Base-by-base conservation (phyloP, 2,113 vertebrate species). In the Cranoglanis bouderius region DNA sequence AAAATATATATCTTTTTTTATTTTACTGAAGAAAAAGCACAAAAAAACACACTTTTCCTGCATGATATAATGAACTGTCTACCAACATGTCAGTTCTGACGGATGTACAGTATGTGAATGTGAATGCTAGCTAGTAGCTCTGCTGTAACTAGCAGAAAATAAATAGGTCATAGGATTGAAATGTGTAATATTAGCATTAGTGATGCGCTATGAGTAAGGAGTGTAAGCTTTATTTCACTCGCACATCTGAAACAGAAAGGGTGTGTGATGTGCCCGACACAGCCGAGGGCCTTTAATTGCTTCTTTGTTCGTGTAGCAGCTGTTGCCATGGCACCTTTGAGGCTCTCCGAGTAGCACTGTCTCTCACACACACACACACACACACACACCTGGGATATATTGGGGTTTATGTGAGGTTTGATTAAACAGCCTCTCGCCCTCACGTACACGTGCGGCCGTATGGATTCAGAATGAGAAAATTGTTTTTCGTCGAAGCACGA, bases 231-330 rank as follows among this genome's bases (percentile, higher is more conserved):
- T 51, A 43, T 65, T 84, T 65, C 40, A 32, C 59, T n/a, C 29
- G 35, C 65, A 35, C 53, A 72, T 85, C 43, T 40, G 77, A 70
- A 81, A 51, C 82, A 78, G 29, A 72, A 82, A 86, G 86, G 24
- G 21, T 86, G 53, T 88, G 46, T 83, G 89, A 90, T 90, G 82
- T 82, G 82, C 89, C 43, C 55, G 67, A 65, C 88, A 59, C 75
- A 82, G 65, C 80, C 82, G 63, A 87, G 57, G 67, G 81, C 88
- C 46, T 90, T 88, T 90, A 91, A 91, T 90, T 90, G 88, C 88
- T 85, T 86, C 61, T 87, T 87, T 86, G 84, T 87, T 91, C 87
- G 61, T 82, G 87, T 88, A 89, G 85, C 89, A 82, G 87, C 88
- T 18, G 91, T 91, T 90, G 57, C 88, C 88, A 91, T 89, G 91